Evolutionary conservation across 2,797 vertebrate species (phyloP).

Genomic region (Coranthus polyacanthus): DNA sequence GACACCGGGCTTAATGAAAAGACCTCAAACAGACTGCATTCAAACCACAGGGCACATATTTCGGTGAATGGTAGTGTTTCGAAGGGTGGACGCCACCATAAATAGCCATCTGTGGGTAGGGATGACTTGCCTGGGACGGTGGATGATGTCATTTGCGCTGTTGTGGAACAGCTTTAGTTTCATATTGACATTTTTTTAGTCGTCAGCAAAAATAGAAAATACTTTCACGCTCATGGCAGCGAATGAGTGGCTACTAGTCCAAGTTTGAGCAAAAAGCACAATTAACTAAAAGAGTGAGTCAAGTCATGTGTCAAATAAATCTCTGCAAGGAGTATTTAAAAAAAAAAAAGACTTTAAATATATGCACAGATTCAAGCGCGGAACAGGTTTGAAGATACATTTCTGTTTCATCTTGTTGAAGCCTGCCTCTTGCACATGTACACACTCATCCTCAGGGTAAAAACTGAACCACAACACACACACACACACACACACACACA

Average conservation of each 20-base stretch:
- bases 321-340: not conserved
- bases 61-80: constrained; percentile 47
- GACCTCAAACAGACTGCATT: constrained; percentile 46
- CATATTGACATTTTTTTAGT: constrained; percentile 6
- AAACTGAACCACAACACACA: constrained; percentile 14
- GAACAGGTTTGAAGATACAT: constrained; percentile 12
- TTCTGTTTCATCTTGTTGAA: constrained; percentile 58
- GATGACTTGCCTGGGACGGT: constrained; percentile 44
- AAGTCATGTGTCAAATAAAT: constrained; percentile 9
- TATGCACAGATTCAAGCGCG: constrained; percentile 3
- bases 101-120: constrained; percentile 61
- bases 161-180: constrained; percentile 43
- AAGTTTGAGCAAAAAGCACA: constrained; percentile 29
- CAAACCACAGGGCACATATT: constrained; percentile 54
- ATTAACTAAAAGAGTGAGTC: constrained; percentile 21
- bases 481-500: constrained; percentile 4
- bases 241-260: constrained; percentile 39
- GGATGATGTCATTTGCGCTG: constrained; percentile 55
- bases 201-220: constrained; percentile 45
- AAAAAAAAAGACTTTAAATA: constrained; percentile 4
- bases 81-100: constrained; percentile 49
- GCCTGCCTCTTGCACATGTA: constrained; percentile 43
- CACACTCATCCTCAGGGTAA: constrained; percentile 21
- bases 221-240: constrained; percentile 35
- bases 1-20: constrained; percentile 50